Evolutionary conservation across 2,888 invertebrate genomes (phyloP).

Genomic region (Nephrotoma appendiculata): DNA sequence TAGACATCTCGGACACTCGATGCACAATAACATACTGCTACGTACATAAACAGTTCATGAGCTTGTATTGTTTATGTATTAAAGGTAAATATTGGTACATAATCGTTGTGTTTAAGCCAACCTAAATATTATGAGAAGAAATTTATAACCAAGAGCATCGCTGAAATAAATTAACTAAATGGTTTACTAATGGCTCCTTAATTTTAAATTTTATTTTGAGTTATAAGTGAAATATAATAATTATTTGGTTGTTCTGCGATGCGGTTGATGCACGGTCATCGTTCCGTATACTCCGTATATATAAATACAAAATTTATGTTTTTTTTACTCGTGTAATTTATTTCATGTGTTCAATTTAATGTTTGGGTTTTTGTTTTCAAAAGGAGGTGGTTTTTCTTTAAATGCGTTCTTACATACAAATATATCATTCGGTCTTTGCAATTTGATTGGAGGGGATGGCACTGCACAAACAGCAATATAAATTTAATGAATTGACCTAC

Average conservation of each 20-base stretch:
- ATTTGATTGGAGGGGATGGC: neutral
- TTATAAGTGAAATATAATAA: neutral
- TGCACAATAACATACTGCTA: neutral
- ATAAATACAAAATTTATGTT: neutral
- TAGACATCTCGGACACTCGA: neutral
- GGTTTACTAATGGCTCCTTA: neutral
- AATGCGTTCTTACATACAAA: neutral
- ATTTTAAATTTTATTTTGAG: neutral
- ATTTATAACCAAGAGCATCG: neutral
- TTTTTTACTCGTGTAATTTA: neutral
- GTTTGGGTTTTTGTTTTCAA: neutral
- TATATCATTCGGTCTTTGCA: neutral
- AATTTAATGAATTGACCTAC: neutral
- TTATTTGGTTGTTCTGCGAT: neutral
- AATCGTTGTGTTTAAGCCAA: neutral
- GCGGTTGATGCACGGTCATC: neutral
- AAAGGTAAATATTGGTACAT: too few relatives aligned
- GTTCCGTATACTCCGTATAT: neutral
- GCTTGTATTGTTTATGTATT: too few relatives aligned
- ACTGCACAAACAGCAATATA: neutral
- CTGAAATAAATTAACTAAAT: neutral
- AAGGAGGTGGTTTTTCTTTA: neutral
- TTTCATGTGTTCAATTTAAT: too few relatives aligned
- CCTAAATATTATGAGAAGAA: neutral
- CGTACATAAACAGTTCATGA: neutral